Evolutionary conservation across 2,797 vertebrate genomes (phyloP).

Genomic region (Acipenser oxyrinchus): DNA sequence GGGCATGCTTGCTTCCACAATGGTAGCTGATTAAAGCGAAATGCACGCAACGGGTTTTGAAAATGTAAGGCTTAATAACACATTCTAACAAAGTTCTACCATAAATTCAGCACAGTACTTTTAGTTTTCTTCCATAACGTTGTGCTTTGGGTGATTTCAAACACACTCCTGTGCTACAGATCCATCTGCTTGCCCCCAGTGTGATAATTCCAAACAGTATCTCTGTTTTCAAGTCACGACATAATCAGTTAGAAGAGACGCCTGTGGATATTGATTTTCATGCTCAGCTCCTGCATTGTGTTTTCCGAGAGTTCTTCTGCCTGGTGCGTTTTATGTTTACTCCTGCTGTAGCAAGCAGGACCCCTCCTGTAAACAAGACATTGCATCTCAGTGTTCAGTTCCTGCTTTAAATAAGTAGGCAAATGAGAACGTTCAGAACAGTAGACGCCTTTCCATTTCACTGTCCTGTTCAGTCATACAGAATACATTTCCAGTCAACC

Average conservation of each 20-base stretch:
- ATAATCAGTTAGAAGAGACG: not conserved
- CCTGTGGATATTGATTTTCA: not conserved
- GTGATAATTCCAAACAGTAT: not conserved
- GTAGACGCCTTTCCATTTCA: slow-evolving; percentile 47
- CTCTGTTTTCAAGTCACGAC: not conserved
- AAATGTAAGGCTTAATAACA: no score
- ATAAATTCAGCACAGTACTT: no score
- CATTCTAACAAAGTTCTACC: no score
- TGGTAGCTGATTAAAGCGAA: no score
- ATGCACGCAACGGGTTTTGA: no score
- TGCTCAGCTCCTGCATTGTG: not conserved
- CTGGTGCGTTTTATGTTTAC: slow-evolving; percentile 44
- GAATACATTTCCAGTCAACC: slow-evolving; percentile 43
- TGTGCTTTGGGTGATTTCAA: no score
- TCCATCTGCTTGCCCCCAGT: no score
- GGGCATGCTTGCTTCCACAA: no score
- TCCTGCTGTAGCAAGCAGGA: slow-evolving; percentile 55
- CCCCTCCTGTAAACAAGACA: slow-evolving; percentile 68
- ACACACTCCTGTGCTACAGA: no score
- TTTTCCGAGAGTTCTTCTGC: slow-evolving; percentile 5
- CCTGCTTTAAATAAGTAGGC: slow-evolving; percentile 71
- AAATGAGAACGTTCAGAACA: slow-evolving; percentile 54
- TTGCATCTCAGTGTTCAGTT: slow-evolving; percentile 74
- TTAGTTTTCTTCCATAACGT: no score
- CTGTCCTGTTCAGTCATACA: slow-evolving; percentile 54